Evolutionary conservation across 2,888 invertebrate genomes (phyloP).

Genomic region (Sarcophaga caerulescens): DNA sequence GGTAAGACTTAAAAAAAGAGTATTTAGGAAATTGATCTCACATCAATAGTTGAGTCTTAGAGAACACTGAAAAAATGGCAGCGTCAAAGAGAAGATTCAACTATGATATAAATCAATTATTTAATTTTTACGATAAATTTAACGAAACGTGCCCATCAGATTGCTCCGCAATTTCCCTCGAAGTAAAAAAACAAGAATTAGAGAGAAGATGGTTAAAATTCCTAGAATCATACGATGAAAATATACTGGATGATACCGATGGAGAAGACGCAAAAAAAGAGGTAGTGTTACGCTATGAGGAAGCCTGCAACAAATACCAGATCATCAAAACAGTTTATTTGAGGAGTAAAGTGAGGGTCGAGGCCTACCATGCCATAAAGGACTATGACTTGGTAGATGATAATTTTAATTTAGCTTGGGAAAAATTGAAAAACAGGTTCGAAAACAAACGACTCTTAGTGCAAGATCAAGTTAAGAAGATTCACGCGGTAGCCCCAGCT

Average conservation of each 20-base stretch:
- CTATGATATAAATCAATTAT: too few relatives aligned
- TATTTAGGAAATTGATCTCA: too few relatives aligned
- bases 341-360: neutral
- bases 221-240: neutral
- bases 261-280: neutral
- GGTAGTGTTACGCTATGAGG: neutral
- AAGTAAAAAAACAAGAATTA: neutral
- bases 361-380: constrained; percentile 1
- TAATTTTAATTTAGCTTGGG: neutral
- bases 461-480: neutral
- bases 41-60: too few relatives aligned
- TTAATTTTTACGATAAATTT: too few relatives aligned
- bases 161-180: neutral
- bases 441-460: neutral
- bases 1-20: too few relatives aligned
- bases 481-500: neutral
- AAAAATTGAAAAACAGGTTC: neutral
- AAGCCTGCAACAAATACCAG: neutral
- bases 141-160: constrained; percentile 29
- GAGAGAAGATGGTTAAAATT: constrained; percentile 1
- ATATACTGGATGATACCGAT: neutral
- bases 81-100: too few relatives aligned
- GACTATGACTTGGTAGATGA: constrained; percentile 6
- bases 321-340: neutral
- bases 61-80: too few relatives aligned